These are phyloP conservation scores for Nephila pilipes DNA, from an alignment of 1,140 invertebrate species.

Conservation along the genomic window DNA sequence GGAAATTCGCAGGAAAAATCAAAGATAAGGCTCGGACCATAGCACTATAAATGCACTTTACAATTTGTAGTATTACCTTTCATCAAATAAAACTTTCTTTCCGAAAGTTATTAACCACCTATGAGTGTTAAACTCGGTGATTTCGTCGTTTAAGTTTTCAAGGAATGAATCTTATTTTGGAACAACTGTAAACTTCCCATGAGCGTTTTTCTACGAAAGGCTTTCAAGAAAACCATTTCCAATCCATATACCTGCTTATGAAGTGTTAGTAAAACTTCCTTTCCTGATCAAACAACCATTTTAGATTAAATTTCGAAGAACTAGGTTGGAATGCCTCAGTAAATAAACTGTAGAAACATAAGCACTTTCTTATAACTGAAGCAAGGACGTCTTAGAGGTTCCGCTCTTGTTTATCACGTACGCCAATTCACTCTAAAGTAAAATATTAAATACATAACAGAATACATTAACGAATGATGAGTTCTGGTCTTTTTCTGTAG, in stretches of 20 bases:
- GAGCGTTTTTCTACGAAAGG: not conserved
- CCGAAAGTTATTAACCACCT: too few species aligned
- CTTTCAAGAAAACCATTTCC: slow-evolving; percentile 14
- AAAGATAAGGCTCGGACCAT: not conserved
- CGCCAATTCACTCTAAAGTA: too few species aligned
- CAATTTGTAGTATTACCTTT: not conserved
- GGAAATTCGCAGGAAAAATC: too few species aligned
- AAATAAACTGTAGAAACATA: not conserved
- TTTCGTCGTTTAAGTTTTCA: not conserved
- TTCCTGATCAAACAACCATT: slow-evolving; percentile 23
- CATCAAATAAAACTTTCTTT: not conserved
- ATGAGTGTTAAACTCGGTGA: not conserved
- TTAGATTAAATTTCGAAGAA: slow-evolving; percentile 42
- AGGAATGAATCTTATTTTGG: not conserved
- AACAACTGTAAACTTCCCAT: not conserved
- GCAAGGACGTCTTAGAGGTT: not conserved
- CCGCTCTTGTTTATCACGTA: slow-evolving; percentile 13
- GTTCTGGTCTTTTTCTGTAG: too few species aligned
- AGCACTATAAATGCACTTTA: not conserved
- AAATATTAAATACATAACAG: too few species aligned
- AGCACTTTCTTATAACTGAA: slow-evolving; percentile 25
- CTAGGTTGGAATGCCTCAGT: slow-evolving; percentile 5
- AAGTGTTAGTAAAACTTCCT: slow-evolving; percentile 38
- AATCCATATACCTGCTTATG: not conserved
- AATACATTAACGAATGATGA: too few species aligned